phyloP scores from a whole-genome alignment of 2,888 invertebrate genomes.

The Charanyca ferruginea region DNA sequence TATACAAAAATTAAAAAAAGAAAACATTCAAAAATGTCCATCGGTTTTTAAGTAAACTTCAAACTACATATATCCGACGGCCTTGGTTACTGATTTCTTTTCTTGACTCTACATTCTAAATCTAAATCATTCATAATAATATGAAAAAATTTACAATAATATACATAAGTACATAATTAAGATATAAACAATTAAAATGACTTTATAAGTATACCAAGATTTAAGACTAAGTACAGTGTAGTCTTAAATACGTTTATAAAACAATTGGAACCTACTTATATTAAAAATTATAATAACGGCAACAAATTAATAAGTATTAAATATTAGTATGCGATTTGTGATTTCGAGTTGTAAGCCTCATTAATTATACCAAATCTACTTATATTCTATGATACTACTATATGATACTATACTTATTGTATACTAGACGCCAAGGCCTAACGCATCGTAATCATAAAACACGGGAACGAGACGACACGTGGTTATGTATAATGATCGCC shows the following conservation, averaged over 20 bases:
- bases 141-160: neutral
- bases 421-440: neutral
- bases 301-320: constrained; percentile 10
- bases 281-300: constrained; percentile 7
- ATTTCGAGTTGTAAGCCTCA: constrained; percentile 45
- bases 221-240: too few relatives aligned
- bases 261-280: constrained; percentile 37
- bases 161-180: constrained; percentile 20
- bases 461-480: neutral
- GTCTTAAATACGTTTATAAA: too few relatives aligned
- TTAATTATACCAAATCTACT: constrained; percentile 10
- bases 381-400: constrained; percentile 8
- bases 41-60: too few relatives aligned
- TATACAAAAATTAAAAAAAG: too few relatives aligned
- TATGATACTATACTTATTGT: too few relatives aligned
- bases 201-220: constrained; percentile 4
- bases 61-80: too few relatives aligned
- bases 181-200: neutral
- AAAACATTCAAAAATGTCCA: too few relatives aligned
- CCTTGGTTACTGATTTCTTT: too few relatives aligned
- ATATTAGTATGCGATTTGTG: constrained; percentile 33
- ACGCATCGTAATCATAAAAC: neutral
- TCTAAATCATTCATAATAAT: too few relatives aligned
- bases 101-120: too few relatives aligned
- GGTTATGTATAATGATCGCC: too few relatives aligned